A percentile compares a stretch with the other conserved stretches of the same genome.
phyloP scores from a whole-genome alignment of 2,888 invertebrate species.

The Stomorhina lunata region DNA sequence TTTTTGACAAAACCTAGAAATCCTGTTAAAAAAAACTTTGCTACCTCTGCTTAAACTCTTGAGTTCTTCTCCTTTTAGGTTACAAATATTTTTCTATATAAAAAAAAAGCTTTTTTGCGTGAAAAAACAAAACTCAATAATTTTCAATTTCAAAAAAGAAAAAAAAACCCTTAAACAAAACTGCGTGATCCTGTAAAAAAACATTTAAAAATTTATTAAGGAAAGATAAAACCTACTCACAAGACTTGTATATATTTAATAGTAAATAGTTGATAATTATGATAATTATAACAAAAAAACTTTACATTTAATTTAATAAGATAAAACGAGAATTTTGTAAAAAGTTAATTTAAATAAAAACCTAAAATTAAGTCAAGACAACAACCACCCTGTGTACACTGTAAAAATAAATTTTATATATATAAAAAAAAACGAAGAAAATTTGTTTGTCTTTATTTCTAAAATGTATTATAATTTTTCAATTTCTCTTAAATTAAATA shows the following conservation, averaged over 20 bases:
- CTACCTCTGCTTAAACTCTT: constrained; percentile 62
- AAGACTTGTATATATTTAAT: constrained; percentile 77
- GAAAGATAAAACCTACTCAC: constrained; percentile 70
- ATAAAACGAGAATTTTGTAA: constrained; percentile 69
- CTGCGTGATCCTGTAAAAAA: constrained; percentile 64
- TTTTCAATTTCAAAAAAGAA: constrained; percentile 68
- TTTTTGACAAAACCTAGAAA: constrained; percentile 19
- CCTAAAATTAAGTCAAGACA: constrained; percentile 65
- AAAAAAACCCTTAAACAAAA: constrained; percentile 37
- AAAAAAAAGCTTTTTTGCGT: constrained; percentile 4
- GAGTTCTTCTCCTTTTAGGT: background rate
- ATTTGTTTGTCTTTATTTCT: constrained; percentile 29
- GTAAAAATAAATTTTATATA: constrained; percentile 59
- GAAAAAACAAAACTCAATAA: constrained; percentile 41
- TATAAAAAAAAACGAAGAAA: constrained; percentile 7
- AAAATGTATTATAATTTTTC: constrained; percentile 59
- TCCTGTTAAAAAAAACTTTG: constrained; percentile 55
- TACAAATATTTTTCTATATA: background rate
- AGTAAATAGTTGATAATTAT: constrained; percentile 71
- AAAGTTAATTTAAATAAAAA: constrained; percentile 60
- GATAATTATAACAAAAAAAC: constrained; percentile 64
- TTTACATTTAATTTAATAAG: constrained; percentile 41
- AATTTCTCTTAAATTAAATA: background rate
- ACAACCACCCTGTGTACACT: constrained; percentile 67
- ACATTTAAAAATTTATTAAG: constrained; percentile 67